A percentile compares a stretch with the other conserved stretches of the same genome.
Conservation (phyloP, 1,140 invertebrate genomes). For the Brachionus calyciflorus region DNA sequence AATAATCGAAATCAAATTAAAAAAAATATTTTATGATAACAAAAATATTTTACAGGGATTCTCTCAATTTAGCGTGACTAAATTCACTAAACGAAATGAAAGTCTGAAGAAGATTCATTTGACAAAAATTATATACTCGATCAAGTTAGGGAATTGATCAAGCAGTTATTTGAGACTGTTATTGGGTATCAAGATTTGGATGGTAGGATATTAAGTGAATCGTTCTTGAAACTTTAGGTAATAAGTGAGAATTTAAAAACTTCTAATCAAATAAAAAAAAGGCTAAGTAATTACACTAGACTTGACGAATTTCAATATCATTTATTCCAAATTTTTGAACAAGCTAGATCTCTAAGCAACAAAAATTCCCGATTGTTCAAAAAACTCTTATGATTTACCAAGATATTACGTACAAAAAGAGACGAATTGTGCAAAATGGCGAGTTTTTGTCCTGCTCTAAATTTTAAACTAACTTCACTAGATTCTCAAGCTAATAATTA, state of each 20-base stretch:
- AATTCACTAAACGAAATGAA: background rate
- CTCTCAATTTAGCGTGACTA: no score
- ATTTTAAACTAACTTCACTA: background rate
- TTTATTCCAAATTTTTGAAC: constrained; percentile 3
- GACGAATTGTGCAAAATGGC: constrained; percentile 41
- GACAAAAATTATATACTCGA: background rate
- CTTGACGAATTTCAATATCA: constrained; percentile 10
- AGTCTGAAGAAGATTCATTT: background rate
- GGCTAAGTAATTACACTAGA: background rate
- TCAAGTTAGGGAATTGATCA: background rate
- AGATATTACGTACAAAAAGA: background rate
- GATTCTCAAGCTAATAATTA: background rate
- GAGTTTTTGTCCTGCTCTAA: constrained; percentile 11
- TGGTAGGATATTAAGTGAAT: background rate
- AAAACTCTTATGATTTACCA: background rate
- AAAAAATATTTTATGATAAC: no score
- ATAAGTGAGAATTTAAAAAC: background rate
- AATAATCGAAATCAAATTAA: no score
- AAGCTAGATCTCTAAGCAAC: background rate
- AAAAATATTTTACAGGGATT: no score
- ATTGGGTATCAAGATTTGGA: background rate
- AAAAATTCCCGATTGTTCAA: background rate
- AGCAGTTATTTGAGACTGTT: background rate
- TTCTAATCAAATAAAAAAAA: background rate
- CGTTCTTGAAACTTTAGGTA: background rate